A percentile compares a stretch with the other conserved stretches of the same genome.
These are phyloP conservation scores for Petromus typicus DNA, from an alignment of 2,113 vertebrate species.

Conservation along the genomic window DNA sequence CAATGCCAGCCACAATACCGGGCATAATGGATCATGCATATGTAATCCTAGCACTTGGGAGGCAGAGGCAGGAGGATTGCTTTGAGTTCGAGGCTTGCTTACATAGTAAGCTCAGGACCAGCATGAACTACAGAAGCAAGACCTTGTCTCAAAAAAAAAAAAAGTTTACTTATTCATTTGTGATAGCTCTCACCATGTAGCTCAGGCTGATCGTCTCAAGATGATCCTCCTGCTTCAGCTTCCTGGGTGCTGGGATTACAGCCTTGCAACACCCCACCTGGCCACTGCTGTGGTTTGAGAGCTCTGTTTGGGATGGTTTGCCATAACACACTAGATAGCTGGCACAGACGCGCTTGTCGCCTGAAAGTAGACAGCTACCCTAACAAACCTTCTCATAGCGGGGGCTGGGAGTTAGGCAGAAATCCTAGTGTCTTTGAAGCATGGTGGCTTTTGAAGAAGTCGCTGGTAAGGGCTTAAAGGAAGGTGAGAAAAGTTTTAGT, in stretches of 20 bases:
- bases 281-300: neutral
- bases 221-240: neutral
- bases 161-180: neutral
- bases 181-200: neutral
- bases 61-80: too few relatives aligned
- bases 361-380: neutral
- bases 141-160: too few relatives aligned
- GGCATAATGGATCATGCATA: too few relatives aligned
- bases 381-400: neutral
- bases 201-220: neutral
- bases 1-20: too few relatives aligned
- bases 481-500: neutral
- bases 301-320: neutral
- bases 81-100: too few relatives aligned
- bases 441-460: neutral
- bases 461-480: neutral
- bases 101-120: too few relatives aligned
- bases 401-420: neutral
- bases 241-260: neutral
- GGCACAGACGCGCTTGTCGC: neutral
- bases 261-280: neutral
- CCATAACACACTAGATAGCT: neutral
- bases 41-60: too few relatives aligned
- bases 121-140: too few relatives aligned
- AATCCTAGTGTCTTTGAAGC: slow-evolving; percentile 12